phyloP scores from a whole-genome alignment of 2,797 vertebrate genomes.

The Borostomias antarcticus region DNA sequence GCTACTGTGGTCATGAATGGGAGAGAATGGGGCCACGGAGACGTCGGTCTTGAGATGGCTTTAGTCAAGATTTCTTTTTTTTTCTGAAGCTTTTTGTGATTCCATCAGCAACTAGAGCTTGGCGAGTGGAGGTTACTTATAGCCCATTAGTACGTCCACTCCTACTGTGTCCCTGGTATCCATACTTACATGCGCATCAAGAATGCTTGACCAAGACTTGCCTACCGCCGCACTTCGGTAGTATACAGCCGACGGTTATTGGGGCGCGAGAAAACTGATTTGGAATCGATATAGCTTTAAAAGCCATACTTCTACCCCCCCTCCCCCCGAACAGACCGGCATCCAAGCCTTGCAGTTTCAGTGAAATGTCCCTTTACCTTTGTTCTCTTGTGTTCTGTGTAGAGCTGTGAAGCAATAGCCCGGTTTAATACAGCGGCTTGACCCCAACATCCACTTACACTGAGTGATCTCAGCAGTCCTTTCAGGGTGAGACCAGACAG shows the following conservation, averaged over 20 bases:
- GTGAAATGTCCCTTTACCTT: slow-evolving; percentile 48
- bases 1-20: slow-evolving; percentile 41
- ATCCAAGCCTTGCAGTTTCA: slow-evolving; percentile 43
- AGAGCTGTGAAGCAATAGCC: slow-evolving; percentile 24
- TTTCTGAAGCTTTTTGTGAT: slow-evolving; percentile 45
- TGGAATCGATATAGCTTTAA: slow-evolving; percentile 56
- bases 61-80: slow-evolving; percentile 35
- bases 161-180: slow-evolving; percentile 41
- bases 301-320: slow-evolving; percentile 63
- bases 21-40: slow-evolving; percentile 17
- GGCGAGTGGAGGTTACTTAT: slow-evolving; percentile 37
- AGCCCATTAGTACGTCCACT: slow-evolving; percentile 43
- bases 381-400: slow-evolving; percentile 44
- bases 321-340: slow-evolving; percentile 36
- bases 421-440: slow-evolving; percentile 2
- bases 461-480: background rate
- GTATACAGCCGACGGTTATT: slow-evolving; percentile 38
- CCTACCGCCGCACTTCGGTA: slow-evolving; percentile 35
- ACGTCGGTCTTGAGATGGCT: slow-evolving; percentile 37
- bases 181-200: slow-evolving; percentile 41
- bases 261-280: slow-evolving; percentile 54
- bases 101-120: slow-evolving; percentile 37
- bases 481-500: slow-evolving; percentile 1
- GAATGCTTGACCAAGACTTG: slow-evolving; percentile 45
- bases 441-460: too few species aligned